phyloP scores from a whole-genome alignment of 2,797 vertebrate genomes.

The Nyctibius grandis region DNA sequence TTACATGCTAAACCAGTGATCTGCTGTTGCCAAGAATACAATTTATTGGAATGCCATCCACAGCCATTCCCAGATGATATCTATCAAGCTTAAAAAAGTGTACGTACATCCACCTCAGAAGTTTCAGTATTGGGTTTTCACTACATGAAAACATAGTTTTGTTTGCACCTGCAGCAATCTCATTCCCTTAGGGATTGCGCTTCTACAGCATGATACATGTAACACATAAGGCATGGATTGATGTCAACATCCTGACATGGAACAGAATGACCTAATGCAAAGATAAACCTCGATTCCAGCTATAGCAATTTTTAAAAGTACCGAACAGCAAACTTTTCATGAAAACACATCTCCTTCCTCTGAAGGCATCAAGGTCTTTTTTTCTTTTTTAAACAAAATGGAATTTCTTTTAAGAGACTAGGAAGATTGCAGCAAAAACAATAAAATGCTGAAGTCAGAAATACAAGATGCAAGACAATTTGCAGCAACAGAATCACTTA shows the following conservation, averaged over 20 bases:
- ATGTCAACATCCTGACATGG: neutral
- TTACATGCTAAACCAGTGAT: neutral
- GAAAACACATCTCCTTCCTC: neutral
- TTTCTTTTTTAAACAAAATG: neutral
- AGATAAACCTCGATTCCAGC: neutral
- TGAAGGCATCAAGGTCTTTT: accelerated
- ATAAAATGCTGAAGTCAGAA: neutral
- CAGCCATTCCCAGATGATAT: neutral
- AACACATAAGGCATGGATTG: neutral
- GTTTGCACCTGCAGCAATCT: neutral
- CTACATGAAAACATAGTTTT: neutral
- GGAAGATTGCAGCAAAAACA: neutral
- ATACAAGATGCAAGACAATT: neutral
- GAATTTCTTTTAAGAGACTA: neutral
- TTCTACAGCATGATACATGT: accelerated
- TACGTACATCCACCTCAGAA: neutral
- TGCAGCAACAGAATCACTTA: neutral
- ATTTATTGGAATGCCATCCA: neutral
- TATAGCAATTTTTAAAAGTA: neutral
- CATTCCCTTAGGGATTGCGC: neutral
- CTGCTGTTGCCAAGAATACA: neutral
- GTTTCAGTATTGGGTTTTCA: neutral
- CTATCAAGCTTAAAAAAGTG: neutral
- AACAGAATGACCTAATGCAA: neutral
- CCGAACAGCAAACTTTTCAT: neutral